Evolutionary conservation across 2,888 invertebrate genomes (phyloP), one percentile per base, ranked within the genome.

Genomic region (Anodontia alba): DNA sequence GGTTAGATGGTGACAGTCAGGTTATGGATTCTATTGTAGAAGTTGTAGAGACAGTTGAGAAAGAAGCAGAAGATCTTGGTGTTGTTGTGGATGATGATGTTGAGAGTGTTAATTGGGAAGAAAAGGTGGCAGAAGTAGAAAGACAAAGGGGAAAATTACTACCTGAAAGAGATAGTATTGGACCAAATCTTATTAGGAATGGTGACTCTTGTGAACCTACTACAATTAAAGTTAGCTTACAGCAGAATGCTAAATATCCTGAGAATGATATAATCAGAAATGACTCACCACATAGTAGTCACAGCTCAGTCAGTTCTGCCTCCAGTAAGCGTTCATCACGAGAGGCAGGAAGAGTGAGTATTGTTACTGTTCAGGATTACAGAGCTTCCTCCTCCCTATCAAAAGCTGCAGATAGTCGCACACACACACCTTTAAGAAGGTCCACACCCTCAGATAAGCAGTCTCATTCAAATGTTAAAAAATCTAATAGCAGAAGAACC

Each of bases 1-100:
- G 80, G 69, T 67, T 54, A 38, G 74, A 76, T 49, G 86, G 86
- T 81, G 81, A 85, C 66, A 77, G 83, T 75, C 69, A 69, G 29
- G 3, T 46, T 23, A 69, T 69, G 69, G 69, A 69, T 29, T 69
- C 46, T 42, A 69, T 69, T 31, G 69, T 46, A 31, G 69, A 69
- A 29, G 23, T 31, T 67, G 54, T 57, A 3, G 71, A 57, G 67
- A 66, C 31, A 46, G 42, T 0, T 23, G 54, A 57, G 23, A 51
- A 23, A 29, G 72, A 43, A 20, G 31, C 57, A 23, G 74, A 71
- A n/a, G 73, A 69, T 42, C 3, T 23, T 23, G 46, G 69, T 69
- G 26, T 42, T 23, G 43, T 69, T 23, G 43, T 15, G 15, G 67
- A 67, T 67, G 69, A 69, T 26, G 69, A 77, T 29, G 23, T 33